A percentile compares a stretch with the other conserved stretches of the same genome.
These are phyloP conservation scores for Sweltsa coloradensis DNA, from an alignment of 1,140 invertebrate species.

Conservation along the genomic window DNA sequence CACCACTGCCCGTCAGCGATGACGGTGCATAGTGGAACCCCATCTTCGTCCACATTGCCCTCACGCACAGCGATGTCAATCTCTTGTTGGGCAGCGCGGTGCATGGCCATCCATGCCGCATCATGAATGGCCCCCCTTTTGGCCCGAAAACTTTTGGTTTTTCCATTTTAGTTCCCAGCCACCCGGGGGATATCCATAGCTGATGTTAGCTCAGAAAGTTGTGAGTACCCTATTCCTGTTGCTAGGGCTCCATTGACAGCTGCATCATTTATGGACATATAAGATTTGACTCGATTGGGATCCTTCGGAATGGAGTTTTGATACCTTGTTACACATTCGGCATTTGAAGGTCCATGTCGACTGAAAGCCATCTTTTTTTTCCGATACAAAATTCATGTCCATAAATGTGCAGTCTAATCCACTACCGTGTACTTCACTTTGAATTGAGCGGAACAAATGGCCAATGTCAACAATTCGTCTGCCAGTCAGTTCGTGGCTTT, in stretches of 20 bases:
- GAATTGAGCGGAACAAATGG: slow-evolving; percentile 14
- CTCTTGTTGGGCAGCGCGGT: not conserved
- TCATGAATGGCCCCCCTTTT: not conserved
- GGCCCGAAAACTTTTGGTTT: not conserved
- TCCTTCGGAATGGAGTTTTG: not conserved
- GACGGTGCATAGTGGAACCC: slow-evolving; percentile 23
- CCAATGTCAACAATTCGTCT: slow-evolving; percentile 13
- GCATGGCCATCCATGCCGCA: not conserved
- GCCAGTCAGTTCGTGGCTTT: too few relatives aligned
- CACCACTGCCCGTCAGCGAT: slow-evolving; percentile 23
- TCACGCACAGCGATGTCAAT: slow-evolving; percentile 3
- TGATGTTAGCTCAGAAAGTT: not conserved
- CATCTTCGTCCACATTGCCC: slow-evolving; percentile 20
- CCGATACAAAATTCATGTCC: not conserved
- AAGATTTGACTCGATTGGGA: not conserved
- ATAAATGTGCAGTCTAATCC: not conserved
- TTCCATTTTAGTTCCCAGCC: not conserved
- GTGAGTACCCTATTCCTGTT: not conserved
- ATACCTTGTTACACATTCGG: slow-evolving; percentile 2
- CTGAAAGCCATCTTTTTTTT: slow-evolving; percentile 1
- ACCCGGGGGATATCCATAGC: not conserved
- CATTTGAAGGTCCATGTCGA: slow-evolving; percentile 1
- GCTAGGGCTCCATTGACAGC: not conserved
- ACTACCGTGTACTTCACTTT: not conserved
- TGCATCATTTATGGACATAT: not conserved